Evolutionary conservation across 2,113 vertebrate genomes (phyloP).

Genomic region (Hucho hucho): DNA sequence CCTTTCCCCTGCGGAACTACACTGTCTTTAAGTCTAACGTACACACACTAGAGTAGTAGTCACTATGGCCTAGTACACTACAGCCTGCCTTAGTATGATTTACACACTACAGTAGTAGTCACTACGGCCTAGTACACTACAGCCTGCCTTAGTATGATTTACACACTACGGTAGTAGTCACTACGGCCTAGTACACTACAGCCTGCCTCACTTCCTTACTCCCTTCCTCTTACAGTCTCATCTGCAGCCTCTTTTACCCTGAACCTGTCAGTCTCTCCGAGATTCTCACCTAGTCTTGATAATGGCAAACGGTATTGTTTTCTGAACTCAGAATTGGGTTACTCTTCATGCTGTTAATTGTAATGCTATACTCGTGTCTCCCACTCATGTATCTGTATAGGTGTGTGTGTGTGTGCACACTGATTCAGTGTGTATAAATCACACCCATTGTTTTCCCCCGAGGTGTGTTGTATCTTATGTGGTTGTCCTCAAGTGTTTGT

Average conservation of each 20-base stretch:
- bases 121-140: background rate
- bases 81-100: background rate
- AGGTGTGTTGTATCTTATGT: too few species aligned
- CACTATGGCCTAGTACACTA: background rate
- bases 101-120: too few species aligned
- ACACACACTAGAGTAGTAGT: too few species aligned
- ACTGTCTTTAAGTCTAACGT: too few species aligned
- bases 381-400: background rate
- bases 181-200: too few species aligned
- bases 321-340: too few species aligned
- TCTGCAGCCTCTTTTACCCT: background rate
- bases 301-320: too few species aligned
- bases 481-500: background rate
- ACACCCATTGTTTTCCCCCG: background rate
- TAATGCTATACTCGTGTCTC: too few species aligned
- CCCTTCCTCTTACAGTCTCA: background rate
- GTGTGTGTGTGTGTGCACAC: background rate
- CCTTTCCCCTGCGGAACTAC: background rate
- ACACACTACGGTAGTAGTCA: too few species aligned
- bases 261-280: background rate
- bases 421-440: background rate
- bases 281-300: too few species aligned
- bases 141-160: background rate
- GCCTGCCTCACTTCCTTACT: conserved; percentile 8
- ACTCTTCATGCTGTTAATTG: too few species aligned